Base-by-base conservation (phyloP, 2,888 invertebrate genomes). In the Blastobasis adustella region DNA sequence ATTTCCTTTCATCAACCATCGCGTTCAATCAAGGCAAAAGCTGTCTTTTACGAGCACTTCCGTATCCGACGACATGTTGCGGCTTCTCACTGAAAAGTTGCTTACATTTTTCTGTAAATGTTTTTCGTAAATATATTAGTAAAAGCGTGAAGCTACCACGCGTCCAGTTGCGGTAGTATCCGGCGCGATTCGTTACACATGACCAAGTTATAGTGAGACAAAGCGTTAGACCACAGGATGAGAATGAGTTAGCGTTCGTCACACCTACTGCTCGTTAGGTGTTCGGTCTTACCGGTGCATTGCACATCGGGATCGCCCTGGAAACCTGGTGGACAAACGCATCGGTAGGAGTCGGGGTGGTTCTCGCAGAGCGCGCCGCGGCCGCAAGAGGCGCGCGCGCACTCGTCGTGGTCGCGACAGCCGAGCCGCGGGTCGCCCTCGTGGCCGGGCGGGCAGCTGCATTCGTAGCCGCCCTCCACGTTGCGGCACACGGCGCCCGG, bases 261-360 rank as follows among this genome's bases (percentile, higher is more conserved):
- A 71, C 67, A 71, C 73, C 69, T 69, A 65, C 61, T 67, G 58
- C 65, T 62, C 60, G 55, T 58, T 53, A 8, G 55, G 54, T 49
- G 50, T 45, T 47, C 44, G 39, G 48, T 66, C 85, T 88, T 92
- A 95, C 95, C 95, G 82, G 90, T 90, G 79, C 96, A 96, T 62
- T 90, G 91, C 49, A 90, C 82, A 75, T 92, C 90, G 23, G 96
- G 94, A 79, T 96, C 93, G 63, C 96, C 96, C 61, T 91, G 90
- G 79, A 92, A 95, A 65, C 96, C 96, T 65, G 93, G 92, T 49
- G 95, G 95, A 77, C 97, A 97, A 46, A 92, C 73, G 79, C 97
- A 97, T 61, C 92, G 92, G 79, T 92, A 95, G 64, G 92, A 93
- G 60, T 95, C 96, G 54, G 93, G 92, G 49, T 92, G 85, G 76